These are phyloP conservation scores for Bombylius major DNA, from an alignment of 2,888 invertebrate genomes.

Conservation along the genomic window DNA sequence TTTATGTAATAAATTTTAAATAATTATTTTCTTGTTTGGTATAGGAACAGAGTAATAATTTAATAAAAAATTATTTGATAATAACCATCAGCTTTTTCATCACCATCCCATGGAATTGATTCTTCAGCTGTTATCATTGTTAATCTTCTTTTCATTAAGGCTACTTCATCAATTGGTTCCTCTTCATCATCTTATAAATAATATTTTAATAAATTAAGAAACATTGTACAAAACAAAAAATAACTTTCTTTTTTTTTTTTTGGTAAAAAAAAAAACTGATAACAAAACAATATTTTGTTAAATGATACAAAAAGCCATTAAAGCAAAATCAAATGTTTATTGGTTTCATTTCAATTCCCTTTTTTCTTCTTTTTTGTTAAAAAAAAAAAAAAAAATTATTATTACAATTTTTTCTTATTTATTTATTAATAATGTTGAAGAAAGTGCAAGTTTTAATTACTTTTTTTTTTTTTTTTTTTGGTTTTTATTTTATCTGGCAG, in stretches of 20 bases:
- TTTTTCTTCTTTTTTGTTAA: too few relatives aligned
- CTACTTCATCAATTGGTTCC: slow-evolving; percentile 19
- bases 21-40: too few relatives aligned
- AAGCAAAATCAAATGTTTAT: not conserved
- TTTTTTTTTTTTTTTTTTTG: too few relatives aligned
- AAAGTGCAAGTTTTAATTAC: too few relatives aligned
- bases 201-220: not conserved
- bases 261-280: not conserved
- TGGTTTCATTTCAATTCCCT: too few relatives aligned
- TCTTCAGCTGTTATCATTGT: slow-evolving; percentile 31
- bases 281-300: not conserved
- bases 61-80: too few relatives aligned
- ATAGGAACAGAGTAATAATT: too few relatives aligned
- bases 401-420: too few relatives aligned
- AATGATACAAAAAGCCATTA: not conserved
- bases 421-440: too few relatives aligned
- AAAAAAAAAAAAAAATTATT: too few relatives aligned
- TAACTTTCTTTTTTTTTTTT: not conserved
- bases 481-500: too few relatives aligned
- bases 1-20: not conserved
- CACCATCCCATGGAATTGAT: slow-evolving; percentile 22
- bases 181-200: slow-evolving; percentile 11
- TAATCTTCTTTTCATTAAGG: slow-evolving; percentile 28
- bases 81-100: slow-evolving; percentile 27
- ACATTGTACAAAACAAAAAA: not conserved